Base-by-base conservation (phyloP, 64 coral and sea anemone species). In the Pocillopora damicornis region DNA sequence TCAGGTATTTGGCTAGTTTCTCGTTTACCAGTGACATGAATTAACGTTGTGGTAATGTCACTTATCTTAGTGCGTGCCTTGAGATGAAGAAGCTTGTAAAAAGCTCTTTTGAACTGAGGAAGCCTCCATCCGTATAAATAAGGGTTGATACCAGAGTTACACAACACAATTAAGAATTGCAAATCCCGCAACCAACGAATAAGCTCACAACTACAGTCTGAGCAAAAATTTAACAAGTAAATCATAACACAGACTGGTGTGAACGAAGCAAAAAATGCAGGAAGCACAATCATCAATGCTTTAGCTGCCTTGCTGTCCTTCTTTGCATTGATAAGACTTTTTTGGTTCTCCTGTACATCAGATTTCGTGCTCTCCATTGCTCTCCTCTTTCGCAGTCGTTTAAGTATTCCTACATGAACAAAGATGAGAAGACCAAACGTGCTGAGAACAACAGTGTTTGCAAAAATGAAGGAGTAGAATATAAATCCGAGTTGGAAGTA, bases 131-230 rank as follows among this genome's bases (percentile, higher is more conserved):
- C 93, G 64, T 95, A 95, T 20, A 95, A 58, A 45, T 92, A 95
- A 0, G 94, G 94, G 17, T 95, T 95, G 0, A 95, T 67, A 2
- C 85, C 94, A 37, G 90, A 92, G 30, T 95, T 95, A 16, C 85
- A 16, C 2, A 90, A 35, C 11, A 95, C 37, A 6, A 95, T 87
- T 12, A 95, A 68, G 56, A 87, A 82, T 61, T 89, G 90, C 0
- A 95, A 71, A 82, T 95, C 94, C 79, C 94, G 77, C 16, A 95
- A 57, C 90, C 90, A 95, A 45, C 92, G 94, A 6, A 92, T 83
- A 56, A 92, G 58, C 4, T 61, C 60, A 65, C 94, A 95, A 26
- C 63, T 58, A 62, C 94, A 95, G 2, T 10, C 80, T 17, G 75
- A 45, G 35, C 94, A 95, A 72, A 92, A 82, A 38, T 95, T 95